Evolutionary conservation across 2,888 invertebrate species (phyloP), one percentile per base, ranked within the genome.

Genomic region (Drosophila austrosaltans): DNA sequence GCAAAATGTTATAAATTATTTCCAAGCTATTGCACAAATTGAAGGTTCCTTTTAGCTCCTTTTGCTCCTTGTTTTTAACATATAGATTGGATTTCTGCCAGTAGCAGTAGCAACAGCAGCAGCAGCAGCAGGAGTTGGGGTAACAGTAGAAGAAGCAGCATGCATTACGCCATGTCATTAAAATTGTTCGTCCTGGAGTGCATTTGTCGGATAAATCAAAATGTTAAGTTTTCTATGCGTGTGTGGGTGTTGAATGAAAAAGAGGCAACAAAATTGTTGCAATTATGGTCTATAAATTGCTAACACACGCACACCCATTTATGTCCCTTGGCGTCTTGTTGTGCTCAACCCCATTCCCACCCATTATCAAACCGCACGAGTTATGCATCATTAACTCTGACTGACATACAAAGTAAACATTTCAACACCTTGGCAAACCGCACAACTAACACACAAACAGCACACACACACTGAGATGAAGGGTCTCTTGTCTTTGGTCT

Each of bases 1-100:
- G 86, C 67, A 88, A 77, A 86, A 79, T 81, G 84, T 86, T 84
- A 86, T 88, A 84, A 84, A 88, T 84, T 88, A 84, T 86, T 88
- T 84, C 89, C 87, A 79, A 70, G 79, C 84, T 79, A 86, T 83
- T 84, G 84, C 69, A 70, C 87, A 86, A 88, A 81, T 81, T 75
- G 84, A 86, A 88, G 84, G 84, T 74, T 88, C 67, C 82, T 79
- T 70, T 83, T 72, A 77, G 74, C 69, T 63, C 76, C 78, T 71
- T 86, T 83, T 87, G 88, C 56, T 56, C 16, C 20, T 48, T 48
- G 48, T 48, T 85, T 76, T 83, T 83, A 83, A 72, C 87, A 85
- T 82, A 83, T 85, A 87, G 81, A 83, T 87, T 87, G 82, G 82
- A 82, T 80, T 67, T 65, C 63, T 74, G 76, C 78, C 77, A 83